Evolutionary conservation across 1,140 invertebrate genomes (phyloP).

Genomic region (Lordiphosa stackelbergi): DNA sequence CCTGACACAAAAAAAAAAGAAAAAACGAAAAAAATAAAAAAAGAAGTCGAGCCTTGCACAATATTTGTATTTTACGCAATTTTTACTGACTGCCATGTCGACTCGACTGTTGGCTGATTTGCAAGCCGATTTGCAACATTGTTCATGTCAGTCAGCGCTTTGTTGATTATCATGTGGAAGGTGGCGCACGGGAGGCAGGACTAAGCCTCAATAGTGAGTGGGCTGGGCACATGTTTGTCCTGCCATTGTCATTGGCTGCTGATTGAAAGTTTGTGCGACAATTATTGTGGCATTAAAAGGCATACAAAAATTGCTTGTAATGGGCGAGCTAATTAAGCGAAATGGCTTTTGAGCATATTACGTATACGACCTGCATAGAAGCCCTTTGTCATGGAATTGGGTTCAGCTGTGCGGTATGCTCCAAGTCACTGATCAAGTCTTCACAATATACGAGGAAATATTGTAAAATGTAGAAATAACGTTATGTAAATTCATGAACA

Average conservation of each 20-base stretch:
- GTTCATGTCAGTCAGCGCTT: slow-evolving; percentile 66
- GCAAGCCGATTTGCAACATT: slow-evolving; percentile 67
- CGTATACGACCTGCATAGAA: slow-evolving; percentile 3
- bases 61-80: slow-evolving; percentile 76
- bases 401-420: no score
- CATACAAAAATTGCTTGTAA: slow-evolving; percentile 23
- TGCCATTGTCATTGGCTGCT: slow-evolving; percentile 49
- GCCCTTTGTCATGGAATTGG: no score
- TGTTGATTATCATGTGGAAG: slow-evolving; percentile 55
- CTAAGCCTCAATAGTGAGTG: slow-evolving; percentile 23
- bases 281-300: slow-evolving; percentile 62
- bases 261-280: slow-evolving; percentile 68
- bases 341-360: slow-evolving; percentile 19
- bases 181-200: slow-evolving; percentile 10
- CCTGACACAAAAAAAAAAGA: slow-evolving; percentile 48
- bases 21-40: slow-evolving; percentile 14
- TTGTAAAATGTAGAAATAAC: no score
- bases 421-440: no score
- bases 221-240: slow-evolving; percentile 27
- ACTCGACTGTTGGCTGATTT: slow-evolving; percentile 49
- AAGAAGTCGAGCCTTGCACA: slow-evolving; percentile 49
- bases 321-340: slow-evolving; percentile 52
- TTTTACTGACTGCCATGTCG: slow-evolving; percentile 61
- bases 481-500: no score
- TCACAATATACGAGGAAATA: no score